Percentiles rank a stretch among this genome's conserved stretches.
Conservation (phyloP, 1,140 invertebrate genomes). For the Trachymyrmex septentrionalis region DNA sequence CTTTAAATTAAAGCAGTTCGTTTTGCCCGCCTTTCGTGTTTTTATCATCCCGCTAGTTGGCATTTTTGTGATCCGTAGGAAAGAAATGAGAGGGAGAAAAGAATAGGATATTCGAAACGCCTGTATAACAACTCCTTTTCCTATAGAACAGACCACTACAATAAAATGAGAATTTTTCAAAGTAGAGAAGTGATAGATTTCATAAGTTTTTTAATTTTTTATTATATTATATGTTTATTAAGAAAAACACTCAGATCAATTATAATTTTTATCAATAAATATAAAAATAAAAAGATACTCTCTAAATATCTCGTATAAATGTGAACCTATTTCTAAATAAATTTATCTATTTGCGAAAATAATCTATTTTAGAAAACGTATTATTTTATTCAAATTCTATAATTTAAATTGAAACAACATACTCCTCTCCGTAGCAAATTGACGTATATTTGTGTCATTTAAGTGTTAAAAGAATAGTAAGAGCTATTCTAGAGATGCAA, state of each 20-base stretch:
- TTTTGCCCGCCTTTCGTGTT: constrained; percentile 67
- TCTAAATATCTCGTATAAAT: not conserved
- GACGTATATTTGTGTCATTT: not conserved
- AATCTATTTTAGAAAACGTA: not conserved
- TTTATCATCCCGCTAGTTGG: constrained; percentile 59
- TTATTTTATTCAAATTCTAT: not conserved
- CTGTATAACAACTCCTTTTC: constrained; percentile 26
- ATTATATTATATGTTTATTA: not conserved
- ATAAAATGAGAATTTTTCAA: constrained; percentile 26
- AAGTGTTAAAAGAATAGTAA: constrained; percentile 2
- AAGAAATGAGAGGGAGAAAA: constrained; percentile 1
- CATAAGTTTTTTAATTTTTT: not conserved
- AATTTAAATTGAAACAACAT: not conserved
- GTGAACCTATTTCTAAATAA: not conserved
- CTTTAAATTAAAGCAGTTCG: constrained; percentile 79
- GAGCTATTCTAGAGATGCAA: constrained; percentile 17
- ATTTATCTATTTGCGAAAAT: not conserved
- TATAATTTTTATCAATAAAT: not conserved
- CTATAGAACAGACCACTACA: not conserved
- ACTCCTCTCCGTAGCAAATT: not conserved
- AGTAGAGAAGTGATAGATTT: not conserved
- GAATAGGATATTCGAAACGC: constrained; percentile 5
- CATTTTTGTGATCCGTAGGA: constrained; percentile 36
- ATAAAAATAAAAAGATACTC: not conserved
- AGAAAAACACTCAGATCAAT: not conserved